Conservation (phyloP, 2,888 invertebrate species). For the Lordiphosa andalusiaca region DNA sequence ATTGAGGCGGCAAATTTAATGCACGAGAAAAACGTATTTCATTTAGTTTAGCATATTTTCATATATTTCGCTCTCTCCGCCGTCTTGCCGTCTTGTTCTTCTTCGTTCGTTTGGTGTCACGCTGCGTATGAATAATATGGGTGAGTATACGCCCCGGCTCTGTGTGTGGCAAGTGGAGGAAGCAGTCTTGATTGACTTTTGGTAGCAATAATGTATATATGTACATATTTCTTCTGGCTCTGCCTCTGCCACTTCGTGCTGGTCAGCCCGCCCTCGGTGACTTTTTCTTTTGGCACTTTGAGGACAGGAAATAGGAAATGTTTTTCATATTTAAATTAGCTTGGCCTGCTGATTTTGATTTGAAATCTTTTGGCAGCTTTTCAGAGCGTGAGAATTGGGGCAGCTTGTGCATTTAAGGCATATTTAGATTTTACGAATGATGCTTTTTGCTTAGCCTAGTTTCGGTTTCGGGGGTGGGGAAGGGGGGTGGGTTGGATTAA, state of each 20-base stretch:
- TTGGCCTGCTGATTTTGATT: conserved; percentile 26
- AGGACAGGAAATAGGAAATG: conserved; percentile 71
- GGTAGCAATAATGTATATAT: conserved; percentile 31
- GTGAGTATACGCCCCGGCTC: conserved; percentile 47
- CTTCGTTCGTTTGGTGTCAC: conserved; percentile 47
- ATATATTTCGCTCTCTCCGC: not conserved
- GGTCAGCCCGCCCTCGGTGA: conserved; percentile 18
- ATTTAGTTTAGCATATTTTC: conserved; percentile 35
- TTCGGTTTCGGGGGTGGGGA: too few species aligned
- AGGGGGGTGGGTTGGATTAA: too few species aligned
- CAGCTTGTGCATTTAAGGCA: not conserved
- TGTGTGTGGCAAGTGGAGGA: conserved; percentile 44
- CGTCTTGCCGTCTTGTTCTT: conserved; percentile 15
- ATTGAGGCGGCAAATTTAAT: conserved; percentile 67
- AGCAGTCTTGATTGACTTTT: conserved; percentile 39
- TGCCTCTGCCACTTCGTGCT: not conserved
- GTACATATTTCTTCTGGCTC: conserved; percentile 1
- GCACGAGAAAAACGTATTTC: conserved; percentile 58
- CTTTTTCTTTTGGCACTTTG: conserved; percentile 13
- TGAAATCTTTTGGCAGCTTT: conserved; percentile 3
- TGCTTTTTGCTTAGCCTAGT: too few species aligned
- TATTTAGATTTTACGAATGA: not conserved
- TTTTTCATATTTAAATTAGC: conserved; percentile 70
- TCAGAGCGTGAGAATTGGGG: not conserved
- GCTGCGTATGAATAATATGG: conserved; percentile 70